Evolutionary conservation across 2,888 invertebrate genomes (phyloP).

Genomic region (Cheilosia urbana): DNA sequence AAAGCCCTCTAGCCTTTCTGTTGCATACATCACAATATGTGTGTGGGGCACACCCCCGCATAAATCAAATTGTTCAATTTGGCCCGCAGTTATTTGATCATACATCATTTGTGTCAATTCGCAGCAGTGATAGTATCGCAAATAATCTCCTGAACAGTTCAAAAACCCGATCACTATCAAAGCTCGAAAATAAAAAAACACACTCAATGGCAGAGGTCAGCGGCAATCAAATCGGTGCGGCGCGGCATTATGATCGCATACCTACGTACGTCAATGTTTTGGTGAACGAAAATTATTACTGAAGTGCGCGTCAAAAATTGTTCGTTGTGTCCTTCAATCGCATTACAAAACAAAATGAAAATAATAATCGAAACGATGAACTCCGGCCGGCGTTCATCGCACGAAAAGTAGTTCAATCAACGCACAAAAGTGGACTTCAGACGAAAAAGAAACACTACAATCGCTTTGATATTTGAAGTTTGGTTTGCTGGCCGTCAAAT

Average conservation of each 20-base stretch:
- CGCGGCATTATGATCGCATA: constrained; percentile 3
- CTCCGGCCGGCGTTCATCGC: constrained; percentile 15
- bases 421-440: constrained; percentile 37
- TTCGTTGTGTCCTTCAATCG: constrained; percentile 16
- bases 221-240: constrained; percentile 23
- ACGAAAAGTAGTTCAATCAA: constrained; percentile 52
- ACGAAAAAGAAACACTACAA: not conserved
- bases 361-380: constrained; percentile 2
- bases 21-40: not conserved
- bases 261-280: constrained; percentile 47
- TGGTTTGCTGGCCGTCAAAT: constrained; percentile 7
- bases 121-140: constrained; percentile 42
- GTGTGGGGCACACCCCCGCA: not conserved
- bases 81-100: not conserved
- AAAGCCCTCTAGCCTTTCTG: not conserved
- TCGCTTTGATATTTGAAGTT: no score
- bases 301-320: constrained; percentile 25
- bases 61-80: not conserved
- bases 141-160: constrained; percentile 48
- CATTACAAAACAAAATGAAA: no score
- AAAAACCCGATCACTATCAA: constrained; percentile 34
- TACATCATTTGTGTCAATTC: constrained; percentile 10
- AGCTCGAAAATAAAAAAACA: constrained; percentile 7
- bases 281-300: constrained; percentile 10
- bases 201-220: constrained; percentile 52